A percentile compares a stretch with the other conserved stretches of the same genome.
phyloP scores from a whole-genome alignment of 2,888 invertebrate genomes.

The Himalopsyche kuldschensis region DNA sequence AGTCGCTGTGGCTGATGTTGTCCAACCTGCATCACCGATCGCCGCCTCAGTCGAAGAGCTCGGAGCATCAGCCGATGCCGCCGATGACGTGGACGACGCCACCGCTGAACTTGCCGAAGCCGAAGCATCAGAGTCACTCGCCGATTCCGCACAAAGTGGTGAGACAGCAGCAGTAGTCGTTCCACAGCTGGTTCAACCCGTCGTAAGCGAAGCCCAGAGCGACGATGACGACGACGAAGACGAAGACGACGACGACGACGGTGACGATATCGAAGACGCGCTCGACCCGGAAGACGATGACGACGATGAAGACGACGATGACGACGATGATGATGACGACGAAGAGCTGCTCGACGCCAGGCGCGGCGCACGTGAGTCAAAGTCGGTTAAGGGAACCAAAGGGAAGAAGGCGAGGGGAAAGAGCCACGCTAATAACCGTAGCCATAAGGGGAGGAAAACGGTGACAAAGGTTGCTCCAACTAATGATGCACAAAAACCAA shows the following conservation, averaged over 20 bases:
- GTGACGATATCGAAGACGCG: slow-evolving; percentile 60
- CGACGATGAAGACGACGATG: slow-evolving; percentile 67
- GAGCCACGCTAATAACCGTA: slow-evolving; percentile 43
- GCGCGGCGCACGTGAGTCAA: slow-evolving; percentile 83
- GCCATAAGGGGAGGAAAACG: slow-evolving; percentile 37
- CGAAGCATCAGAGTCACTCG: slow-evolving; percentile 49
- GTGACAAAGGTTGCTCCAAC: slow-evolving; percentile 26
- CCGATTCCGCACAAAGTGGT: slow-evolving; percentile 47
- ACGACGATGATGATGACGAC: slow-evolving; percentile 66
- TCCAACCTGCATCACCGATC: slow-evolving; percentile 50
- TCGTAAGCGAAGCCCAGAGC: slow-evolving; percentile 47
- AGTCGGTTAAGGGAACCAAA: slow-evolving; percentile 60
- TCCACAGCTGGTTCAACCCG: slow-evolving; percentile 43
- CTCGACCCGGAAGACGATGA: slow-evolving; percentile 65
- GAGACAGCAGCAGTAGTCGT: slow-evolving; percentile 39
- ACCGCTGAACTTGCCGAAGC: slow-evolving; percentile 47
- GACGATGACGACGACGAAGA: slow-evolving; percentile 56
- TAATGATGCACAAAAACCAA: slow-evolving; percentile 53
- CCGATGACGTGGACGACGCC: slow-evolving; percentile 45
- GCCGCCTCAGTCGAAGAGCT: slow-evolving; percentile 42
- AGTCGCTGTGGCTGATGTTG: slow-evolving; percentile 52
- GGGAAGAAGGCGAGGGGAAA: slow-evolving; percentile 56
- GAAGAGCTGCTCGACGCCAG: slow-evolving; percentile 70
- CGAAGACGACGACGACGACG: slow-evolving; percentile 65
- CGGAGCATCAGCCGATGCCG: slow-evolving; percentile 42